Evolutionary conservation across 2,113 vertebrate species (phyloP).

Genomic region (Tragelaphus imberbis): DNA sequence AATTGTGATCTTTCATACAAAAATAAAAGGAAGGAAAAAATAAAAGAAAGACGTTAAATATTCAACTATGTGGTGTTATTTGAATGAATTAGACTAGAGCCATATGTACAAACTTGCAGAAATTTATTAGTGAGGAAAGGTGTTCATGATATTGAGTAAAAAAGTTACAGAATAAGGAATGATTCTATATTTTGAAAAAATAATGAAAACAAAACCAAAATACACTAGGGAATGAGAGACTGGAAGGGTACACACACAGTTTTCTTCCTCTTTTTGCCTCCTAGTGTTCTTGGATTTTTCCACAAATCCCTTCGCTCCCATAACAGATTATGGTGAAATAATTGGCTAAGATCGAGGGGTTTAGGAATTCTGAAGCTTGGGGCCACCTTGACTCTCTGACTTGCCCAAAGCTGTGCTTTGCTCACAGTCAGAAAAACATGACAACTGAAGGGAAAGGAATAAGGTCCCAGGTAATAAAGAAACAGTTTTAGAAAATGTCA

Average conservation of each 20-base stretch:
- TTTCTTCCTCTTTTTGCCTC: not conserved
- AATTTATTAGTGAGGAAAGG: not conserved
- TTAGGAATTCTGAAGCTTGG: not conserved
- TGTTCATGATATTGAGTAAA: not conserved
- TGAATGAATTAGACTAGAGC: not conserved
- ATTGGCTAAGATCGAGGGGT: not conserved
- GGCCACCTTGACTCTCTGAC: not conserved
- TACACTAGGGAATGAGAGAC: not conserved
- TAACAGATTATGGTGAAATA: not conserved
- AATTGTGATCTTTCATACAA: not conserved
- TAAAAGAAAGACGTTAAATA: not conserved
- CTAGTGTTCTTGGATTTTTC: not conserved
- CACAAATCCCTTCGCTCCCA: not conserved
- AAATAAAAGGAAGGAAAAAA: not conserved
- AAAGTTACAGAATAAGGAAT: not conserved
- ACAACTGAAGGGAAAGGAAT: not conserved
- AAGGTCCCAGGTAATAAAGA: not conserved
- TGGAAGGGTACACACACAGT: not conserved
- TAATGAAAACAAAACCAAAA: not conserved
- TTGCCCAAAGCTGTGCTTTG: not conserved
- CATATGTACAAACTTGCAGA: not conserved
- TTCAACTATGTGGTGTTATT: not conserved
- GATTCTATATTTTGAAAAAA: not conserved
- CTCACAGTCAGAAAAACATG: not conserved
- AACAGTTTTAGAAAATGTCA: not conserved